Evolutionary conservation across 2,113 vertebrate genomes (phyloP), one percentile per base, ranked within the genome.

Genomic region (Chamaea fasciata): DNA sequence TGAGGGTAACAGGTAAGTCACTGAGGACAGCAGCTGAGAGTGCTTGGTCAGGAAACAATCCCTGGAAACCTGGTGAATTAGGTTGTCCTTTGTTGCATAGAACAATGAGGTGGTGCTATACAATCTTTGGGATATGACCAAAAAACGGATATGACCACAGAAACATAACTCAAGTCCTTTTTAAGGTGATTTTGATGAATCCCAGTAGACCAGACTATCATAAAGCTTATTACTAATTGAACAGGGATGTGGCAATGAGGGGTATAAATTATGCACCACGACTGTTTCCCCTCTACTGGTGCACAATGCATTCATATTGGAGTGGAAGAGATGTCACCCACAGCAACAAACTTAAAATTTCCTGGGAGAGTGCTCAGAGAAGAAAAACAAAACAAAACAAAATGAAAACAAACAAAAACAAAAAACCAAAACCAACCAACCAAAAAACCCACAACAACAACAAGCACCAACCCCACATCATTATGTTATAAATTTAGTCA

Each of bases 101-200:
- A 59, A 21, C 22, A 67, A 5, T 11, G 22, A 53, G 11, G 2
- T 26, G 15, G 4, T 37, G 20, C 13, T 27, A 4, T 12, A 6
- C 1, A 3, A 2, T 44, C 50, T 37, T 20, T 22, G 7, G 46
- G 15, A 57, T 46, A 28, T 0, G 3, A 28, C 37, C 11, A 41
- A 70, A 46, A 77, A 15, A 46, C n/a, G n/a, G n/a, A n/a, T n/a
- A n/a, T n/a, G n/a, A 81, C 28, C 41, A 65, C 15, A 89, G 57
- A 37, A 74, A 44, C 31, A 21, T 11, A 59, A 22, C 5, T 30
- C 1, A 13, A 37, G 17, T 24, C 8, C 16, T 84, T 87, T 65
- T 62, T 14, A 30, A 62, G 15, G 13, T 35, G 55, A 33, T 77
- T 70, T 71, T 56, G 12, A 44, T 47, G 28, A 59, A 86, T n/a